Evolutionary conservation across 2,888 invertebrate genomes (phyloP).

Genomic region (Saturnia japonica): DNA sequence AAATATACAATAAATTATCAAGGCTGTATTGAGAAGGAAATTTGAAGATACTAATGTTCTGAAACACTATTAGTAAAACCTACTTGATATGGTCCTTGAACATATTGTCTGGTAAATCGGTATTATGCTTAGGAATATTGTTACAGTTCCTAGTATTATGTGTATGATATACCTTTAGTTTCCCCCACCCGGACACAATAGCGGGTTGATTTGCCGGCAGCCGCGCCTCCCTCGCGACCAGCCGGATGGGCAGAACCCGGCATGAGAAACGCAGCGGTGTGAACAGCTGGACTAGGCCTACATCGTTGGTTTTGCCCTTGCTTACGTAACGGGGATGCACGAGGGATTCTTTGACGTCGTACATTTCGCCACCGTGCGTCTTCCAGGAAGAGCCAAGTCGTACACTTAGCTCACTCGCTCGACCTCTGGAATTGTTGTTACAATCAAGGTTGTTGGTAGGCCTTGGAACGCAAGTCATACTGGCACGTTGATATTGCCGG

Average conservation of each 20-base stretch:
- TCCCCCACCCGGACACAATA: conserved; percentile 77
- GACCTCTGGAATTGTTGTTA: conserved; percentile 44
- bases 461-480: too few species aligned
- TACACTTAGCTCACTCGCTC: conserved; percentile 64
- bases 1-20: too few species aligned
- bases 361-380: conserved; percentile 76
- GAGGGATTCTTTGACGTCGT: conserved; percentile 65
- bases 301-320: conserved; percentile 72
- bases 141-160: too few species aligned
- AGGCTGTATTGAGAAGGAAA: too few species aligned
- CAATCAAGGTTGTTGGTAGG: neutral
- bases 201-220: conserved; percentile 57
- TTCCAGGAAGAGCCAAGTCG: conserved; percentile 78
- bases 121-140: too few species aligned
- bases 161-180: conserved; percentile 50
- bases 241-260: conserved; percentile 61
- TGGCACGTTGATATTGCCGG: too few species aligned
- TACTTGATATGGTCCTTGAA: too few species aligned
- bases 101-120: too few species aligned
- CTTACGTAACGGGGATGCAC: conserved; percentile 72
- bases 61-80: too few species aligned
- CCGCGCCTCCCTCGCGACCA: conserved; percentile 52
- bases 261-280: conserved; percentile 64
- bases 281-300: conserved; percentile 69
- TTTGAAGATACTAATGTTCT: too few species aligned